Conservation (phyloP, 1,140 invertebrate species). For the Phymorhynchus buccinoides region DNA sequence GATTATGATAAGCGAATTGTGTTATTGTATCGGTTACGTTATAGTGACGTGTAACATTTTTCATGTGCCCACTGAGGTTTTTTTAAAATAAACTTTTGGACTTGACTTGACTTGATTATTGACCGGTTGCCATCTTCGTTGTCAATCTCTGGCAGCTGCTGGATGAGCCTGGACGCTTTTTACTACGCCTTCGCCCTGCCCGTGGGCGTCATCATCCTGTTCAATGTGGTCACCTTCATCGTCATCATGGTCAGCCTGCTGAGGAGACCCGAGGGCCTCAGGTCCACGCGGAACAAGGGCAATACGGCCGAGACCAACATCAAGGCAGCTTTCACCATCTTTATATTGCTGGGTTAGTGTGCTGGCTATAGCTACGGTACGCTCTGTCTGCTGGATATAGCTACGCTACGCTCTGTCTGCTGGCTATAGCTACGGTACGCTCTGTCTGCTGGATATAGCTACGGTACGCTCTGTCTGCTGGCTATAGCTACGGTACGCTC, state of each 20-base stretch:
- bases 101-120: too few species aligned
- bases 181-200: constrained; percentile 73
- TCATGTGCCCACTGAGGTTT: too few species aligned
- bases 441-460: too few species aligned
- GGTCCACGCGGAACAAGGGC: constrained; percentile 69
- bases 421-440: constrained; percentile 60
- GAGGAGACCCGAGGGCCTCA: constrained; percentile 61
- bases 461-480: too few species aligned
- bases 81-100: too few species aligned
- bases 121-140: too few species aligned
- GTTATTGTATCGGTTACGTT: too few species aligned
- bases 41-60: too few species aligned
- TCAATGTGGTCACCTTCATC: constrained; percentile 72
- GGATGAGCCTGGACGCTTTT: constrained; percentile 71
- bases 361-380: constrained; percentile 58
- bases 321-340: constrained; percentile 74
- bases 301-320: constrained; percentile 68
- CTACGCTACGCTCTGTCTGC: not conserved
- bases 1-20: too few species aligned
- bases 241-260: constrained; percentile 71
- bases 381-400: too few species aligned
- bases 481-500: too few species aligned
- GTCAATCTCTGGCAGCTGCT: constrained; percentile 67
- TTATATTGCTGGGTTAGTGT: constrained; percentile 71
- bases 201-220: constrained; percentile 68